A percentile compares a stretch with the other conserved stretches of the same genome.
phyloP scores from a whole-genome alignment of 2,113 vertebrate species.

The Manacus vitellinus region DNA sequence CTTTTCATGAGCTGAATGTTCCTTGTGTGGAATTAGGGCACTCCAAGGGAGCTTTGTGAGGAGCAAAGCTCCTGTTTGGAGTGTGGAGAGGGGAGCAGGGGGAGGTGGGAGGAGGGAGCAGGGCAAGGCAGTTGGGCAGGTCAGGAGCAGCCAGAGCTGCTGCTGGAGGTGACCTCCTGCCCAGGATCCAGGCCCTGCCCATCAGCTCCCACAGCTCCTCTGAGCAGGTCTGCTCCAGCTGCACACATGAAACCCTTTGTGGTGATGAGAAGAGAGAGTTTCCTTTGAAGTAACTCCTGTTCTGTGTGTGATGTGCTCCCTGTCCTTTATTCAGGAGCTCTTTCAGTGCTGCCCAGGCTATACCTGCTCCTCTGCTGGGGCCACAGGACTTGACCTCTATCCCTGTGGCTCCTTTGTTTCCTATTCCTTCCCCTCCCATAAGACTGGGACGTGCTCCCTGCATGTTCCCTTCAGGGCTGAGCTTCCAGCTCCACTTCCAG shows the following conservation, averaged over 20 bases:
- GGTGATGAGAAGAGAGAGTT: background rate
- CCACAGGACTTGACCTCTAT: background rate
- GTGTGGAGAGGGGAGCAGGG: background rate
- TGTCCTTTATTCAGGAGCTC: background rate
- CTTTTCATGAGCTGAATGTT: background rate
- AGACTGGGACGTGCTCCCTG: background rate
- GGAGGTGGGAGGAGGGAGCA: rapidly evolving
- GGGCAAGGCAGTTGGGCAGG: background rate
- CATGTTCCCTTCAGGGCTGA: background rate
- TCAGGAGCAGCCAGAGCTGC: background rate
- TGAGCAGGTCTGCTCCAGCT: background rate
- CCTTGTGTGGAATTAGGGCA: rapidly evolving
- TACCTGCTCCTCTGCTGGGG: background rate
- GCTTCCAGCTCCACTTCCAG: background rate
- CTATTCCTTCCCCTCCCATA: background rate
- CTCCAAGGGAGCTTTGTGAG: rapidly evolving
- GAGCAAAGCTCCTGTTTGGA: background rate
- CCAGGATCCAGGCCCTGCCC: background rate
- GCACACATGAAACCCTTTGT: background rate
- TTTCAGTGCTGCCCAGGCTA: background rate
- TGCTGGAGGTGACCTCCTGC: background rate
- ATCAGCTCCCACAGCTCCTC: background rate
- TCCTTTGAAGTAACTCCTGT: background rate
- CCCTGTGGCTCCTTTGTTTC: background rate
- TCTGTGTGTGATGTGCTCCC: background rate